Evolutionary conservation across 2,113 vertebrate genomes (phyloP).

Genomic region (Martes martes): DNA sequence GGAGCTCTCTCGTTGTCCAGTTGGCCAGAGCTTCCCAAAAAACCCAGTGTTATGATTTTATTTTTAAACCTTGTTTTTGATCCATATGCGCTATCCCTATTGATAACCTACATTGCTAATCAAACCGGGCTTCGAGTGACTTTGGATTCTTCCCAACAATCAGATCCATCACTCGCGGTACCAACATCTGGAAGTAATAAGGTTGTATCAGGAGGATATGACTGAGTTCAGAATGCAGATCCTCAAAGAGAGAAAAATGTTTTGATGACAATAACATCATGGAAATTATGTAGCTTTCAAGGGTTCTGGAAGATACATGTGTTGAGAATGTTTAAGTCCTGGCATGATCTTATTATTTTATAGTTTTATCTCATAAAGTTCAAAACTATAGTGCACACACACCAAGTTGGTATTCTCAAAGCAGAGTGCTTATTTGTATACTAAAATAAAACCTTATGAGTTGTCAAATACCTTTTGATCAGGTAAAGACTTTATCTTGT

Average conservation of each 20-base stretch:
- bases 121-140: background rate
- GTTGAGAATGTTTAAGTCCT: background rate
- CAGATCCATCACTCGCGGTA: background rate
- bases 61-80: conserved; percentile 27
- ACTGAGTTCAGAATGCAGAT: background rate
- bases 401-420: background rate
- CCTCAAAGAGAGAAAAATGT: background rate
- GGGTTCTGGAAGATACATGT: background rate
- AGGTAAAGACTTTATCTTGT: background rate
- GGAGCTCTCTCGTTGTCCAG: background rate
- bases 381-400: background rate
- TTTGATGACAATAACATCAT: background rate
- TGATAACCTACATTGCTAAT: conserved; percentile 21
- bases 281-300: background rate
- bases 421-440: background rate
- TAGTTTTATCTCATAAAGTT: background rate
- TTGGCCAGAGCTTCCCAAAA: background rate
- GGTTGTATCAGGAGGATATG: background rate
- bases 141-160: conserved; percentile 1
- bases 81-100: background rate
- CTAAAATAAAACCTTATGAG: background rate
- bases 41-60: conserved; percentile 30
- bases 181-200: background rate
- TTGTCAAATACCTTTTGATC: background rate
- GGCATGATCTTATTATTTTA: background rate